Base-by-base conservation (phyloP, 2,113 vertebrate species). In the Trogon surrucura region DNA sequence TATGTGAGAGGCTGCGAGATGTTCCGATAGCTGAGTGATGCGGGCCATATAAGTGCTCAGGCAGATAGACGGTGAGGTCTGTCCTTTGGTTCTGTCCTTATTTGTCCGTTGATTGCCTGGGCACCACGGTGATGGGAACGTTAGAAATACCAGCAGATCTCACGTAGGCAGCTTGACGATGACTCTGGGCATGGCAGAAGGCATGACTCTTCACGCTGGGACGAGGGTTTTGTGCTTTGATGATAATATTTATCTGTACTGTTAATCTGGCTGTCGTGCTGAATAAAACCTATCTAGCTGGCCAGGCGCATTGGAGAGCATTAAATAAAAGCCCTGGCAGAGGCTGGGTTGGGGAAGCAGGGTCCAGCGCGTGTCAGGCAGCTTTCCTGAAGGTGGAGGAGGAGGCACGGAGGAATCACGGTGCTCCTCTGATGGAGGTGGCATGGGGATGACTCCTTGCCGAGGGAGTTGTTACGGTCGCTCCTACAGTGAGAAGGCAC, bases 111-210 rank as follows among this genome's bases (percentile, higher is more conserved):
- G 92, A 69, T 87, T 3, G 45, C 88, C 86, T 4, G 51, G 80
- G 88, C 88, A 95, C 93, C 80, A 64, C 86, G 6, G 88, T 85
- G 92, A 85, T 95, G 91, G 84, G 89, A 84, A 66, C 58, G 62
- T 94, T 93, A 60, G 91, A 87, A 96, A 95, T 94, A 56, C 88
- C 89, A 85, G 84, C 70, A 93, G 88, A 92, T 96, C 93, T 96
- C 93, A 84, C 64, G 74, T 93, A 91, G 95, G 92, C 95, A 97
- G 95, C 93, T 81, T 91, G 88, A 58, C 44, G 66, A 67, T 85
- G 84, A 47, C 85, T 95, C 72, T 82, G 84, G 70, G 71, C 67
- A 51, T 32, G 88, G 84, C 91, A 94, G 89, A 75, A 92, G 87
- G 92, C 87, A 72, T 75, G 91, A 80, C 86, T 96, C 47, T 94